Percentiles rank a stretch among this genome's conserved stretches.
phyloP scores from a whole-genome alignment of 1,140 invertebrate species.

The Achatina immaculata region DNA sequence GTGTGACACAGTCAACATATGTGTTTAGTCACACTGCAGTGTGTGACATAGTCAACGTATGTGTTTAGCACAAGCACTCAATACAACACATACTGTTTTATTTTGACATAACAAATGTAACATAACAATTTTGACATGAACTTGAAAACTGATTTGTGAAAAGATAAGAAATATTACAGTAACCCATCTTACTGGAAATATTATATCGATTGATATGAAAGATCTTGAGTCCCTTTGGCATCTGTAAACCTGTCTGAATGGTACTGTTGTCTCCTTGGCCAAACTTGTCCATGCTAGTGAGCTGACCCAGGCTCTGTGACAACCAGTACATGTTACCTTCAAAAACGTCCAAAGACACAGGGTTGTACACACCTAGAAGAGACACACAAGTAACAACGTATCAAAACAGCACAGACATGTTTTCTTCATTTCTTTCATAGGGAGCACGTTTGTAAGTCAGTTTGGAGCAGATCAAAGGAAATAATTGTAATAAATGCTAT shows the following conservation, averaged over 20 bases:
- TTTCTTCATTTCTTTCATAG: too few species aligned
- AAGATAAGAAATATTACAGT: neutral
- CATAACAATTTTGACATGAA: neutral
- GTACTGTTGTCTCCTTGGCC: constrained; percentile 90
- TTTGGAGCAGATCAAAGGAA: too few species aligned
- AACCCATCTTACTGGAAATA: constrained; percentile 49
- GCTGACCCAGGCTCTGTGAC: constrained; percentile 84
- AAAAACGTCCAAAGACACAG: constrained; percentile 91
- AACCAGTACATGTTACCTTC: constrained; percentile 91
- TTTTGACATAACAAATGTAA: too few species aligned
- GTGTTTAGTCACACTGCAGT: too few species aligned
- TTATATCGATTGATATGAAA: constrained; percentile 59
- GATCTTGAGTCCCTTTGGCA: constrained; percentile 85
- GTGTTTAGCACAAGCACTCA: too few species aligned
- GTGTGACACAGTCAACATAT: too few species aligned
- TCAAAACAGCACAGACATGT: too few species aligned
- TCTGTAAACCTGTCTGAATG: constrained; percentile 83
- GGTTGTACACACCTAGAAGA: constrained; percentile 80
- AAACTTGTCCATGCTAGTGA: constrained; percentile 93
- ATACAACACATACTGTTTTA: too few species aligned
- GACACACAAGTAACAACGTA: too few species aligned
- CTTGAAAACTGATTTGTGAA: neutral
- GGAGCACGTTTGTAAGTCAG: too few species aligned
- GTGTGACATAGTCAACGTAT: too few species aligned
- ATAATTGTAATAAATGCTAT: too few species aligned